Evolutionary conservation across 2,888 invertebrate genomes (phyloP), one percentile per base, ranked within the genome.

Genomic region (Epirrhoe tristata): DNA sequence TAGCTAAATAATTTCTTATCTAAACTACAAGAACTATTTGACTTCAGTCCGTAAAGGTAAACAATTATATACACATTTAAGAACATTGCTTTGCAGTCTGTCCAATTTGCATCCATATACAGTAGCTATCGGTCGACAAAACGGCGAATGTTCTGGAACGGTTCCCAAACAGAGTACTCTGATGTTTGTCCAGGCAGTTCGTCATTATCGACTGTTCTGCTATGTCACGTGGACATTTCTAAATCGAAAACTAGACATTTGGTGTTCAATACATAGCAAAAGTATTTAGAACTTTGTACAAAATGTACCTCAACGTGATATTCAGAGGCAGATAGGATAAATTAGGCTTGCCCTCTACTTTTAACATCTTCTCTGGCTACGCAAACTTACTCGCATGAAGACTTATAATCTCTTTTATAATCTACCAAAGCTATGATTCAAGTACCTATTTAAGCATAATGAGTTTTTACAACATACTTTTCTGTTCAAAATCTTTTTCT

Each of bases 401-500:
- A 2, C 24, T n/a, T n/a, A n/a, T n/a, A 24, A 24, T 24, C 3
- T 24, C 24, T 24, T 10, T 10, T 6, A 10, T 36, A 36, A 36
- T 10, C 36, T 36, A 36, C 6, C 10, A 5, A 5, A 36, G 5
- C 36, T 36, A 36, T 1, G 10, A 36, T 8, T 24, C n/a, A n/a
- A n/a, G n/a, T n/a, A n/a, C n/a, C n/a, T 3, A 24, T 24, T 1
- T 36, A 6, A 36, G 10, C 10, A 36, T 6, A 36, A 43, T 43
- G n/a, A 10, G 12, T 10, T 43, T 43, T 43, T 10, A 10, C 8
- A 8, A 43, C 10, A 10, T 43, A 43, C 43, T 2, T 36, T n/a
- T 3, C 12, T 55, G 39, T 36, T 60, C 32, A 5, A 55, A 48
- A 58, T 14, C 50, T 55, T 56, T 65, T 56, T 65, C 43, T 51